phyloP scores from a whole-genome alignment of 2,888 invertebrate genomes.

The Rhagophthalmus giganteus region DNA sequence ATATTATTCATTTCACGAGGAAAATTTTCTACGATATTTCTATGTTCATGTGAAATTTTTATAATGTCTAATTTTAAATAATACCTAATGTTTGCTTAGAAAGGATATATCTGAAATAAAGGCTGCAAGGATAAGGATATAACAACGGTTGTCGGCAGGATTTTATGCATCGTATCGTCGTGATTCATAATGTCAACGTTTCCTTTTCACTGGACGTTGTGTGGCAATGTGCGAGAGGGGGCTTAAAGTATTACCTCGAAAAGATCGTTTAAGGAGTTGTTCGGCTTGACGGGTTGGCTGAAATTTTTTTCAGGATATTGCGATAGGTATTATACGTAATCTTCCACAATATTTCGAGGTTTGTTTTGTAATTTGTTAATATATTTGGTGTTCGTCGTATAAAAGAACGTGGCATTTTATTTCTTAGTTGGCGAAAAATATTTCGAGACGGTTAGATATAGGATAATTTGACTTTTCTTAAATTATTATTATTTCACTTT shows the following conservation, averaged over 20 bases:
- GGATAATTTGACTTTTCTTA: too few relatives aligned
- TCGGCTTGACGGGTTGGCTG: slow-evolving; percentile 14
- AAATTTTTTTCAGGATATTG: slow-evolving; percentile 13
- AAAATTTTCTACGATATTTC: too few relatives aligned
- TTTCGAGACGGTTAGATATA: too few relatives aligned
- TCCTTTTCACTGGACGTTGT: slow-evolving; percentile 22
- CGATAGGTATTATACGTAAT: too few relatives aligned
- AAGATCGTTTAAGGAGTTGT: slow-evolving; percentile 25
- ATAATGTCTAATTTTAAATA: too few relatives aligned
- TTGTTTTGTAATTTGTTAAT: slow-evolving; percentile 2
- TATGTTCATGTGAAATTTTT: too few relatives aligned
- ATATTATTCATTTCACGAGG: too few relatives aligned
- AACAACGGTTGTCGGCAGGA: slow-evolving; percentile 7
- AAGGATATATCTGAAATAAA: too few relatives aligned
- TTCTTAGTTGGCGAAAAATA: too few relatives aligned
- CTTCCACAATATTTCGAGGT: neutral
- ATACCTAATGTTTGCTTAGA: too few relatives aligned
- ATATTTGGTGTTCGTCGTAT: neutral
- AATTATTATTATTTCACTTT: too few relatives aligned
- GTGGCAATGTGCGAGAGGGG: slow-evolving; percentile 26
- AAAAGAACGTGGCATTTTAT: too few relatives aligned
- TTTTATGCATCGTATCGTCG: slow-evolving; percentile 3
- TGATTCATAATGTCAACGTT: slow-evolving; percentile 18
- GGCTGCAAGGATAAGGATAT: slow-evolving; percentile 5
- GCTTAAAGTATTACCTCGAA: slow-evolving; percentile 33